A percentile compares a stretch with the other conserved stretches of the same genome.
These are phyloP conservation scores for Axea sp. DNA, from an alignment of 2,888 invertebrate species.

Conservation along the genomic window DNA sequence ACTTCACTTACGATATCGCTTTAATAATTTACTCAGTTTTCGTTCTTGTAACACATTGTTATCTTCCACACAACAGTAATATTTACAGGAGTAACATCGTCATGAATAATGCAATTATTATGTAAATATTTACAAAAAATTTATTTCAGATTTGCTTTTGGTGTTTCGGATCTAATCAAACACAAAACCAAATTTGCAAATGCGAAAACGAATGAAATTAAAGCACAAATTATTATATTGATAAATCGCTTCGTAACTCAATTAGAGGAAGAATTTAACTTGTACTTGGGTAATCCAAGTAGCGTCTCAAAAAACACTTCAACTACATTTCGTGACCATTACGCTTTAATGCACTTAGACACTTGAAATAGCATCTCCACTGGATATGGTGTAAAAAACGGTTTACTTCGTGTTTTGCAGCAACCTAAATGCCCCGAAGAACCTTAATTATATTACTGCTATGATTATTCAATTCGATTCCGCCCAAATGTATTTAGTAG, in stretches of 20 bases:
- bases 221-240: no score
- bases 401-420: constrained; percentile 35
- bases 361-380: constrained; percentile 43
- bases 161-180: no score
- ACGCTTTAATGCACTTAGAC: constrained; percentile 47
- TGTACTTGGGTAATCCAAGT: constrained; percentile 23
- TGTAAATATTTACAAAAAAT: no score
- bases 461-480: constrained; percentile 45
- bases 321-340: constrained; percentile 44
- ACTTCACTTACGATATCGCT: no score
- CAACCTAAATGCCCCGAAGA: constrained; percentile 34
- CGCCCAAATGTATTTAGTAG: constrained; percentile 13
- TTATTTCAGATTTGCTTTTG: no score
- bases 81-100: no score
- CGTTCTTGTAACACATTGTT: no score
- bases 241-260: constrained; percentile 42
- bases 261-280: constrained; percentile 31
- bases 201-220: no score
- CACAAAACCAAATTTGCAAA: not conserved
- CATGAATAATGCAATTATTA: no score
- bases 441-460: constrained; percentile 34
- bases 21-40: no score
- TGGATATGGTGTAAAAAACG: constrained; percentile 37
- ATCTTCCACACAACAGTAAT: no score
- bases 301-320: constrained; percentile 35